phyloP scores from a whole-genome alignment of 2,888 invertebrate genomes.

The Eristalinus sepulchralis region DNA sequence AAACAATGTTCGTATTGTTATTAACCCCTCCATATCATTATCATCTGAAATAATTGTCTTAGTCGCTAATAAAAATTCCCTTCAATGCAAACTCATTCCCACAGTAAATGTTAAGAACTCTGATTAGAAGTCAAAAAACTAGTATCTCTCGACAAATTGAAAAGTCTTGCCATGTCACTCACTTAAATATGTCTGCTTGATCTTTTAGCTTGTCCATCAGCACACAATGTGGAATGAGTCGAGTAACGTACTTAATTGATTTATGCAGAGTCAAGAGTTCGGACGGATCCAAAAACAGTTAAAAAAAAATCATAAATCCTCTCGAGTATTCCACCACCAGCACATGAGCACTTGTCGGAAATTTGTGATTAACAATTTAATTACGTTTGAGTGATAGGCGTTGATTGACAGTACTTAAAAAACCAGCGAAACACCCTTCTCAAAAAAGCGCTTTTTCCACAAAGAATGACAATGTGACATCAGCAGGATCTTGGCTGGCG shows the following conservation, averaged over 20 bases:
- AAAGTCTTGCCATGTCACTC: neutral
- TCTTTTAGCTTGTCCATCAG: neutral
- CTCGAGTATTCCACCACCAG: constrained; percentile 1
- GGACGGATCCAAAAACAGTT: neutral
- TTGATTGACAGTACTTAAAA: constrained; percentile 52
- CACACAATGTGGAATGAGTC: neutral
- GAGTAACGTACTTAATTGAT: neutral
- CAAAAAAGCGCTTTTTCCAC: constrained; percentile 29
- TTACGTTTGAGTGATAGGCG: constrained; percentile 64
- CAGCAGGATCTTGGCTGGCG: neutral
- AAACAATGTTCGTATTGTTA: no score
- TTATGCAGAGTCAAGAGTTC: neutral
- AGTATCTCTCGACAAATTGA: neutral
- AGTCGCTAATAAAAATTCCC: no score
- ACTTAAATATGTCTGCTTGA: neutral
- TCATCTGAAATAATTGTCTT: no score
- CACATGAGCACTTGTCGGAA: neutral
- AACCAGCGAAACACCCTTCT: constrained; percentile 36
- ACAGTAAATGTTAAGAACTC: neutral
- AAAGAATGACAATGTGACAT: constrained; percentile 6
- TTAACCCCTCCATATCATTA: no score
- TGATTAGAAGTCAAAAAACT: neutral
- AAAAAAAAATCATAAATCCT: constrained; percentile 4
- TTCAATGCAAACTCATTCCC: no score
- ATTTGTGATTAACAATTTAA: constrained; percentile 61